Conservation (phyloP, 2,113 vertebrate species). For the Pangasianodon hypophthalmus region DNA sequence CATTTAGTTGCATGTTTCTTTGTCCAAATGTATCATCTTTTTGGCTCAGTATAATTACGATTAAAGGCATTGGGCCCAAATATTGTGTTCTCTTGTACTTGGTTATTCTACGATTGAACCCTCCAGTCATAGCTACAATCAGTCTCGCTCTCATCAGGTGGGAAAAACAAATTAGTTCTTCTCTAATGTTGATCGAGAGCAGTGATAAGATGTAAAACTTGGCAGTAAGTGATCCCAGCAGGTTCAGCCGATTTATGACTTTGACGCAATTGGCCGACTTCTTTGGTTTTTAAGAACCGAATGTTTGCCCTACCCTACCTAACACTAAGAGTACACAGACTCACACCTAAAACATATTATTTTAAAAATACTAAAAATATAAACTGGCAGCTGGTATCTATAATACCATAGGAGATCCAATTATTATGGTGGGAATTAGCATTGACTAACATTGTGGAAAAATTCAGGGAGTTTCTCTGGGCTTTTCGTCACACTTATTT, state of each 20-base stretch:
- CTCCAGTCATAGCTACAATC: background rate
- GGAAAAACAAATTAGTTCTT: background rate
- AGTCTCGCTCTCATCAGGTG: background rate
- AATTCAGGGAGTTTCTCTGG: background rate
- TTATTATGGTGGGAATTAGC: background rate
- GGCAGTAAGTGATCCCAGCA: background rate
- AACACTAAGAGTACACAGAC: background rate
- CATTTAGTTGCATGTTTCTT: conserved; percentile 59
- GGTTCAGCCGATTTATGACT: background rate
- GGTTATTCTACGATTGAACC: background rate
- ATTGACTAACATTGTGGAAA: background rate
- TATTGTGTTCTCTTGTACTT: conserved; percentile 17
- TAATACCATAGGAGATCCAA: no score
- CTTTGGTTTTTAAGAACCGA: background rate
- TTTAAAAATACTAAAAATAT: background rate
- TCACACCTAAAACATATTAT: no score
- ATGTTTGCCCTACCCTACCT: background rate
- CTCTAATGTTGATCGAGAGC: background rate
- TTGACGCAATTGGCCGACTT: background rate
- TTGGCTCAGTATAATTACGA: conserved; percentile 52
- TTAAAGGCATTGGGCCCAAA: conserved; percentile 55
- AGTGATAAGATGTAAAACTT: background rate
- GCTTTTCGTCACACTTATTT: background rate
- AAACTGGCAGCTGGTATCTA: background rate
- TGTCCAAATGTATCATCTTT: conserved; percentile 51